A percentile compares a stretch with the other conserved stretches of the same genome.
phyloP scores from a whole-genome alignment of 2,888 invertebrate genomes.

The Calliphora vomitoria region DNA sequence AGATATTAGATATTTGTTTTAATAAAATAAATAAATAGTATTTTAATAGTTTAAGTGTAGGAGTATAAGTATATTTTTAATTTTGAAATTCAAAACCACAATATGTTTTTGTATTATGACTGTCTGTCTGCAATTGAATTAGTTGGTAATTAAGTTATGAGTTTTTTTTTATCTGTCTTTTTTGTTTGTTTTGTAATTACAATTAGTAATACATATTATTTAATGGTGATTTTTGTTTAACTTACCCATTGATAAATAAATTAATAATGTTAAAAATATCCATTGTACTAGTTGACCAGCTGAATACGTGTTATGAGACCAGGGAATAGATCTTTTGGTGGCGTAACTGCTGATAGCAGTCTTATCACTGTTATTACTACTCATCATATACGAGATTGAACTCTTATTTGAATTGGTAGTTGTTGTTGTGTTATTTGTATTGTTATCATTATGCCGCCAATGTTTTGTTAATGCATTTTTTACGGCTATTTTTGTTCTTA shows the following conservation, averaged over 20 bases:
- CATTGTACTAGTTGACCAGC: constrained; percentile 76
- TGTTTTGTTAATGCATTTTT: constrained; percentile 32
- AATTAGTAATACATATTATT: not conserved
- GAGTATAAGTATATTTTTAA: constrained; percentile 9
- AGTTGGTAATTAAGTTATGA: constrained; percentile 17
- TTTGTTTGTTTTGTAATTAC: constrained; percentile 25
- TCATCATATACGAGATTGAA: constrained; percentile 18
- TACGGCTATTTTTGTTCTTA: constrained; percentile 13
- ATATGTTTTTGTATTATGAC: not conserved
- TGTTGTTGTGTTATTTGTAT: constrained; percentile 24
- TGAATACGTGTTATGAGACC: constrained; percentile 26
- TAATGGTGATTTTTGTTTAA: constrained; percentile 26
- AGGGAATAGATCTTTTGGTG: constrained; percentile 50
- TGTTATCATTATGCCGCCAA: constrained; percentile 47
- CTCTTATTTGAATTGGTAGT: constrained; percentile 19
- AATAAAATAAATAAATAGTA: not conserved
- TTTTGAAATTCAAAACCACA: constrained; percentile 48
- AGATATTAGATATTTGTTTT: too few relatives aligned
- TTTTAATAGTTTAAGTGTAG: constrained; percentile 12
- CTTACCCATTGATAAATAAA: constrained; percentile 82
- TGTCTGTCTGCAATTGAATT: not conserved
- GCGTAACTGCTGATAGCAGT: constrained; percentile 9
- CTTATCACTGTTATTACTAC: not conserved
- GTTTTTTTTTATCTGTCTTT: constrained; percentile 4
- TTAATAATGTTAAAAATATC: constrained; percentile 80